A percentile compares a stretch with the other conserved stretches of the same genome.
Evolutionary conservation across 1,140 invertebrate species (phyloP).

Genomic region (Cyclargus thomasi): DNA sequence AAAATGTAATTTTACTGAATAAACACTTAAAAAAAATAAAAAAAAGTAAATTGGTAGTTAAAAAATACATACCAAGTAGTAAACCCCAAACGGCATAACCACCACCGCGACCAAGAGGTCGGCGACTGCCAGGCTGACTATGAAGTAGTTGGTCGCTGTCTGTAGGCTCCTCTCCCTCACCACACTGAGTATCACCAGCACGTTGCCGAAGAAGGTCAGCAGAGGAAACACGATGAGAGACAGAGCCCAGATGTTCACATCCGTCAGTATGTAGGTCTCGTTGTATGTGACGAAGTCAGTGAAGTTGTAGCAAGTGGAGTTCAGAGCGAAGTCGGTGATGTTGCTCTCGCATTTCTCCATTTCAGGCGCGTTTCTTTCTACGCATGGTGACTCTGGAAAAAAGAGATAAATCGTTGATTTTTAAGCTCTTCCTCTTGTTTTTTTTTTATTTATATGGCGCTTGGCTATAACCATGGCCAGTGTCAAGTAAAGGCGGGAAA

Average conservation of each 20-base stretch:
- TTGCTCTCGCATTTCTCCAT: slow-evolving; percentile 32
- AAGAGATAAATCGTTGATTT: no score
- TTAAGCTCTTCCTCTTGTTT: no score
- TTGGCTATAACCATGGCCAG: no score
- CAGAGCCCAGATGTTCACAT: slow-evolving; percentile 85
- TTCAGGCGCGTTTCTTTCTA: slow-evolving; percentile 6
- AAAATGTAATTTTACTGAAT: no score
- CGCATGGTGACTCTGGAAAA: no score
- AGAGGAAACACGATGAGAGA: slow-evolving; percentile 92
- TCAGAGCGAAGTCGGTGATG: slow-evolving; percentile 29
- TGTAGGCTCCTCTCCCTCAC: slow-evolving; percentile 91
- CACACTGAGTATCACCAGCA: slow-evolving; percentile 95
- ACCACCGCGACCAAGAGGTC: slow-evolving; percentile 96
- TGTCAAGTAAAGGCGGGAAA: no score
- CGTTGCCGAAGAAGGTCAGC: slow-evolving; percentile 96
- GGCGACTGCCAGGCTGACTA: slow-evolving; percentile 96
- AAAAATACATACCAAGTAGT: slow-evolving; percentile 90
- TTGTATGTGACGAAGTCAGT: slow-evolving; percentile 34
- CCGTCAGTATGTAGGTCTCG: slow-evolving; percentile 41
- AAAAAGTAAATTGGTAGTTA: no score
- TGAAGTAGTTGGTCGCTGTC: slow-evolving; percentile 98
- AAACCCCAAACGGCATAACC: slow-evolving; percentile 99
- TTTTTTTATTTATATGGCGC: no score
- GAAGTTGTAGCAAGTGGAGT: slow-evolving; percentile 32
- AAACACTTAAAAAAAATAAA: no score